These are phyloP conservation scores for Iselma pallidipennis DNA, from an alignment of 2,888 invertebrate genomes.

Conservation along the genomic window DNA sequence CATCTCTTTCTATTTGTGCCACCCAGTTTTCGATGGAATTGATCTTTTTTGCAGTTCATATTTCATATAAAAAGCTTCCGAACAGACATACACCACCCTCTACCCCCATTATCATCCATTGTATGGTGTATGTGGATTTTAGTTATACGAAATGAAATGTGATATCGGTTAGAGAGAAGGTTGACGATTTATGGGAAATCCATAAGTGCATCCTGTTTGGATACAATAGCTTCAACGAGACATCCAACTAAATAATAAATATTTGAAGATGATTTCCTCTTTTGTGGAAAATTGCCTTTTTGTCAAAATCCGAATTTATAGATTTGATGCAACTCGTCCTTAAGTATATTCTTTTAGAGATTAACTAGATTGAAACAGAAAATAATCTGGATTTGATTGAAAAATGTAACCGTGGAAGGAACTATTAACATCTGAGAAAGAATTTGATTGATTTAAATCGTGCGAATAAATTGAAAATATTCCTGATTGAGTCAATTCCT, in stretches of 20 bases:
- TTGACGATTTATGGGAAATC: conserved; percentile 23
- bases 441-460: neutral
- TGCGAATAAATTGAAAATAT: neutral
- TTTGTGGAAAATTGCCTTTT: neutral
- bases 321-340: neutral
- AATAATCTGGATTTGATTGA: no score
- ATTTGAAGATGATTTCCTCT: neutral
- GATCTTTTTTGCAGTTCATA: conserved; percentile 36
- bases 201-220: conserved; percentile 16
- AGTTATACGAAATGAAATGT: conserved; percentile 27
- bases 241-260: neutral
- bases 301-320: neutral
- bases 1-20: conserved; percentile 16
- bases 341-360: no score
- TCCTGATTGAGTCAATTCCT: neutral
- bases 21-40: conserved; percentile 21
- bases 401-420: neutral
- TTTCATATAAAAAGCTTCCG: conserved; percentile 21
- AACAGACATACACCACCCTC: neutral
- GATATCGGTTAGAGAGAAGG: conserved; percentile 21
- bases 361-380: no score
- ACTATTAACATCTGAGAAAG: neutral
- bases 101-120: conserved; percentile 9
- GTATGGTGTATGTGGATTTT: conserved; percentile 9
- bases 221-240: conserved; percentile 5